Evolutionary conservation across 2,888 invertebrate genomes (phyloP).

Genomic region (Drosophila macrospina): DNA sequence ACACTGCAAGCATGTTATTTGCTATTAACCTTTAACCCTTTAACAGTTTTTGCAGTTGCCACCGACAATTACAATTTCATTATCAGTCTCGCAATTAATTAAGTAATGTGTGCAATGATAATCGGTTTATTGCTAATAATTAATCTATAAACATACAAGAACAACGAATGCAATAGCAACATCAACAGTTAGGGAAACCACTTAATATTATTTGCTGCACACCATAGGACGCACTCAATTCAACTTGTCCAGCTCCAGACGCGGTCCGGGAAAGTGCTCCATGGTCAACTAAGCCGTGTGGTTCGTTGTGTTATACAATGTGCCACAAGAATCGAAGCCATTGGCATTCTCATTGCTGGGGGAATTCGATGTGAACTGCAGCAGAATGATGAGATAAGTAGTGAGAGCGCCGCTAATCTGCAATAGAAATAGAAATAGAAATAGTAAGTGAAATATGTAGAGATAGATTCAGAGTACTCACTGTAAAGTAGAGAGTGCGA

Average conservation of each 20-base stretch:
- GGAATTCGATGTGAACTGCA: constrained; percentile 84
- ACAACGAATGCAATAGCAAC: constrained; percentile 50
- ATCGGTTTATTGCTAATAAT: constrained; percentile 55
- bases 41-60: not conserved
- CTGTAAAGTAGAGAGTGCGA: constrained; percentile 85
- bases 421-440: not conserved
- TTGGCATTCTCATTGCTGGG: constrained; percentile 47
- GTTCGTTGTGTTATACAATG: constrained; percentile 60
- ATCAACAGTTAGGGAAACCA: constrained; percentile 39
- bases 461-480: constrained; percentile 53
- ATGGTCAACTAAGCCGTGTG: constrained; percentile 42
- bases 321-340: constrained; percentile 49
- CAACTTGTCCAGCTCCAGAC: constrained; percentile 36
- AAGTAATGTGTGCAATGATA: constrained; percentile 23
- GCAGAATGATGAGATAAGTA: constrained; percentile 85
- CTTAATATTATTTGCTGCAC: constrained; percentile 52
- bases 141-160: constrained; percentile 42
- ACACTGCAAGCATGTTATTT: not conserved
- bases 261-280: not conserved
- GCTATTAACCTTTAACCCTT: too few species aligned
- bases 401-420: constrained; percentile 85
- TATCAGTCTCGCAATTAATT: constrained; percentile 2
- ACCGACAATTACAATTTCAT: not conserved
- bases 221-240: constrained; percentile 40
- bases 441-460: not conserved